A percentile compares a stretch with the other conserved stretches of the same genome.
Conservation (phyloP, 2,113 vertebrate species). For the Nettapus auritus region DNA sequence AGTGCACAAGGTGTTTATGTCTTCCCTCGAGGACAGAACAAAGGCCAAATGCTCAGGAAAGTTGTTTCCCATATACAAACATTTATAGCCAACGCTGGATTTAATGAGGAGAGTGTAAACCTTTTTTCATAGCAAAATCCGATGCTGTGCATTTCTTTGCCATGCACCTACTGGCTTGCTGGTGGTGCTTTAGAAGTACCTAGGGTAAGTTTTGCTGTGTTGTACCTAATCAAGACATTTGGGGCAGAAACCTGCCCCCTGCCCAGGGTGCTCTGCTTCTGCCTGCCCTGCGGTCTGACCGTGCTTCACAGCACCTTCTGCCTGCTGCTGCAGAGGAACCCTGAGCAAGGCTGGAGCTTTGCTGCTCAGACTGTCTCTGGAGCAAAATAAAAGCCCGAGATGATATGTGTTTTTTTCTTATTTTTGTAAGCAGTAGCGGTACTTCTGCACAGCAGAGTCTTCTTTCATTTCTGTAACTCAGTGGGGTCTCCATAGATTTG, state of each 20-base stretch:
- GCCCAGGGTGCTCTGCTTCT: not conserved
- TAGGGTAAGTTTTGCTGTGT: not conserved
- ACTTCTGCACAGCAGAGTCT: slow-evolving; percentile 27
- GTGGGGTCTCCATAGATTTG: not conserved
- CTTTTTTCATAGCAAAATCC: not conserved
- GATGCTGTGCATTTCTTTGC: not conserved
- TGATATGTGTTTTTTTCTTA: not conserved
- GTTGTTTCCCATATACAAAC: not conserved
- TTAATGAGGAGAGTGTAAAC: not conserved
- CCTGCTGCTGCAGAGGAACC: not conserved
- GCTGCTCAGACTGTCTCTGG: not conserved
- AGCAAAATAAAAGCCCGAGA: not conserved
- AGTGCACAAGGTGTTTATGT: not conserved
- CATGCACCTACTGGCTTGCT: not conserved
- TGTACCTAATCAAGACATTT: not conserved
- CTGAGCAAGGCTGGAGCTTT: not conserved
- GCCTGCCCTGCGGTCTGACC: not conserved
- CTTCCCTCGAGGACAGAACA: not conserved
- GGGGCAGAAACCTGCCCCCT: not conserved
- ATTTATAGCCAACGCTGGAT: not conserved
- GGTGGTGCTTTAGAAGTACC: not conserved
- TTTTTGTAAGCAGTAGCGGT: not conserved
- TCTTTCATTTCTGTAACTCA: slow-evolving; percentile 23
- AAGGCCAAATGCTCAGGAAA: not conserved
- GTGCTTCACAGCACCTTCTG: not conserved